Base-by-base conservation (phyloP, 1,140 invertebrate genomes). In the Orius insidiosus region DNA sequence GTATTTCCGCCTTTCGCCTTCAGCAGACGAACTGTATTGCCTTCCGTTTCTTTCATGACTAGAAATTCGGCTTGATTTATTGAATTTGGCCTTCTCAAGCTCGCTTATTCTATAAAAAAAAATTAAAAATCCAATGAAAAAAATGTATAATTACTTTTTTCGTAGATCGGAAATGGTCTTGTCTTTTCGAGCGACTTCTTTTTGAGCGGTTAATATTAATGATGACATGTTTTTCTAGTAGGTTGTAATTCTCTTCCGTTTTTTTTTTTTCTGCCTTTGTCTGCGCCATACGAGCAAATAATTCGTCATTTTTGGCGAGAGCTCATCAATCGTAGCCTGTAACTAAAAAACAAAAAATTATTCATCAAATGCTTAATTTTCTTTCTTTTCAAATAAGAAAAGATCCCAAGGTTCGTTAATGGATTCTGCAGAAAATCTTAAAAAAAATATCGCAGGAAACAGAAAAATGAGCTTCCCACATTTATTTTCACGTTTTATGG, bases 151-250 rank as follows among this genome's bases (percentile, higher is more conserved):
- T 43, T 31, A 43, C 41, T 43, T 2, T 31, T 24, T 9, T 7
- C 41, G 18, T 4, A 43, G 41, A 4, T 43, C 41, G 5, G 19
- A 5, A 3, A 43, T 43, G 7, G 24, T 43, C 11, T 30, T 43
- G 10, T 43, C 41, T 43, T 43, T 43, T n/a, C 41, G 2, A 3
- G 8, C 9, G 16, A 43, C 14, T 43, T 43, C 41, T 11, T 30
- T n/a, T 32, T 31, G 19, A n/a, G 41, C 41, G n/a, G 41, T 43
- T 43, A 11, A 11, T n/a, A 43, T n/a, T 3, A 43, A 15, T 4
- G 41, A 43, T 24, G 41, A 30, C 6, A 43, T n/a, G 24, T 43
- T 43, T 4, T n/a, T n/a, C 6, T 31, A 43, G 5, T 30, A 31
- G 10, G 11, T 30, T 24, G 14, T 30, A 43, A 3, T 30, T 43